Base-by-base conservation (phyloP, 2,113 vertebrate genomes). In the Podocnemis expansa region DNA sequence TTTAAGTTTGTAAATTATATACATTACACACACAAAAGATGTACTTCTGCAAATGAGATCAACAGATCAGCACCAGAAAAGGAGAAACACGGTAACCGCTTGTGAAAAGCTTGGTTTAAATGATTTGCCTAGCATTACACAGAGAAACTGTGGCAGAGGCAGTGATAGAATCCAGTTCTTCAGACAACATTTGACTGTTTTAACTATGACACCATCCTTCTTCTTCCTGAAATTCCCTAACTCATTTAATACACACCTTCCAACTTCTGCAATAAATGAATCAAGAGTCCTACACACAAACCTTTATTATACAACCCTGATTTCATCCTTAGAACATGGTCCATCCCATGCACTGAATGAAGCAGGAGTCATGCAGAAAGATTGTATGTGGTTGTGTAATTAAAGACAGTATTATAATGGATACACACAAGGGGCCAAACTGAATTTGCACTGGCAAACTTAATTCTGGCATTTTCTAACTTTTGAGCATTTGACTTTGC, bases 201-300 rank as follows among this genome's bases (percentile, higher is more conserved):
- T 84, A 79, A 82, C 91, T 88, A 82, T 29, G 60, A 84, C 24
- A 78, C 78, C 52, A 88, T 82, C 1, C 38, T 78, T 78, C 38
- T 60, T 14, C 12, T 2, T n/a, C 8, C 25, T 89, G 47, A 8
- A 70, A 31, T 94, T 43, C 88, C 88, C 76, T 76, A 31, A 51
- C 27, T 43, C 21, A 31, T 31, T 22, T n/a, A 29, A 31, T 52
- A 51, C 8, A 31, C 17, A 34, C 27, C 75, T 54, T 89, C 43
- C 91, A 85, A 78, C 76, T 80, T 92, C 88, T 85, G 89, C 6
- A 80, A 63, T 8, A 89, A 92, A 43, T 78, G 45, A 93, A 34
- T n/a, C 34, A 85, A 67, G 82, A 54, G 49, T 58, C 80, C 58
- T 86, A 73, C 76, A 91, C 14, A 89, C 1, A 80, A 56, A 9